phyloP scores from a whole-genome alignment of 2,113 vertebrate species.

The Sander vitreus region DNA sequence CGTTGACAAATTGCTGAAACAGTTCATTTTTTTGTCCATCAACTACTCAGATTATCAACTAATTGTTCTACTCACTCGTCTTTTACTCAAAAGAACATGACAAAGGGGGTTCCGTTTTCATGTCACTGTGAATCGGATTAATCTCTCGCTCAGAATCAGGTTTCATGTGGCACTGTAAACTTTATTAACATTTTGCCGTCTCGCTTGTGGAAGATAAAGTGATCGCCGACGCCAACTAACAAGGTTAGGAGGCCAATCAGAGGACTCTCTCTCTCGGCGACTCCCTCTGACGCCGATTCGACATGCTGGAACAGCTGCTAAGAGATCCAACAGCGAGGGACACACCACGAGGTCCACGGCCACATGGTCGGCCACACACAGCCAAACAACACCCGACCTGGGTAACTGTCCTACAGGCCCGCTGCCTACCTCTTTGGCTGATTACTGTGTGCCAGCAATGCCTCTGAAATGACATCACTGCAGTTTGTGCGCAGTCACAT shows the following conservation, averaged over 20 bases:
- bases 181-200: not conserved
- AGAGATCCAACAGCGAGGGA: not conserved
- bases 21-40: not conserved
- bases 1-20: not conserved
- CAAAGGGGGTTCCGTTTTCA: not conserved
- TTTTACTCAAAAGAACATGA: not conserved
- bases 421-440: not conserved
- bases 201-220: not conserved
- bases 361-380: not conserved
- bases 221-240: not conserved
- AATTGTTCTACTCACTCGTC: not conserved
- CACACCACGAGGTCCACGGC: not conserved
- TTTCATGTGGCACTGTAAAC: not conserved
- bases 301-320: not conserved
- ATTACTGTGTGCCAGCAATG: not conserved
- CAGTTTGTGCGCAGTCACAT: not conserved
- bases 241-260: not conserved
- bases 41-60: not conserved
- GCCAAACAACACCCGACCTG: not conserved
- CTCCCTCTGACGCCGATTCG: not conserved
- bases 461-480: constrained; percentile 20
- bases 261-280: not conserved
- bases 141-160: not conserved
- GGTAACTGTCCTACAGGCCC: not conserved
- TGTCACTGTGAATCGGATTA: not conserved